phyloP scores from a whole-genome alignment of 2,888 invertebrate species.

The Sympetrum striolatum region DNA sequence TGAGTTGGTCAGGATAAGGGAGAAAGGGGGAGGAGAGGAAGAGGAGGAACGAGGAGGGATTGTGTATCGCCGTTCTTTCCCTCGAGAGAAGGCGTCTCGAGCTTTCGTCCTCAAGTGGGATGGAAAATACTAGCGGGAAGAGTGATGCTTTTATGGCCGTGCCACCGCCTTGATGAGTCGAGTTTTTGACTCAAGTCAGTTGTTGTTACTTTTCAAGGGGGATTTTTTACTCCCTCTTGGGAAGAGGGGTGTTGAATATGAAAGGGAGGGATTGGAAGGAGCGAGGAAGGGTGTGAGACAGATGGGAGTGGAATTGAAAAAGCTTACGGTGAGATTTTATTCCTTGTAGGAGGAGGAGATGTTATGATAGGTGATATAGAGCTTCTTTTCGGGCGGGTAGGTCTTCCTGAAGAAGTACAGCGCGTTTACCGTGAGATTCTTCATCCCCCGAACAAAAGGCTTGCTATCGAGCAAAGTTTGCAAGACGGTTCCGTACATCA shows the following conservation, averaged over 20 bases:
- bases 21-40: not conserved
- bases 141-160: constrained; percentile 30
- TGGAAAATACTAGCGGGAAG: not conserved
- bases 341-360: not conserved
- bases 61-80: not conserved
- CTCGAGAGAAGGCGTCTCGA: not conserved
- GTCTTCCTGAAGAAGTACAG: no score
- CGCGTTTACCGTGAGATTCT: no score
- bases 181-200: constrained; percentile 30
- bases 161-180: constrained; percentile 31
- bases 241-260: not conserved
- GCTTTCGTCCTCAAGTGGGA: constrained; percentile 6
- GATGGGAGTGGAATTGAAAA: not conserved
- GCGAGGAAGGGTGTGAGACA: not conserved
- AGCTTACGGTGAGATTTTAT: not conserved
- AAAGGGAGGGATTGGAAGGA: not conserved
- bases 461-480: no score
- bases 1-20: not conserved
- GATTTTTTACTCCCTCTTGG: not conserved
- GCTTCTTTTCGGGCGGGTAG: not conserved
- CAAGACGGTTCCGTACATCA: no score
- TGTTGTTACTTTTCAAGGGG: constrained; percentile 24
- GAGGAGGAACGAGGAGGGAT: not conserved
- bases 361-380: not conserved
- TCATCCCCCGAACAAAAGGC: no score